Evolutionary conservation across 92 coral and sea anemone genomes (phyloP), one percentile per base, ranked within the genome.

Genomic region (Siderastrea radians): DNA sequence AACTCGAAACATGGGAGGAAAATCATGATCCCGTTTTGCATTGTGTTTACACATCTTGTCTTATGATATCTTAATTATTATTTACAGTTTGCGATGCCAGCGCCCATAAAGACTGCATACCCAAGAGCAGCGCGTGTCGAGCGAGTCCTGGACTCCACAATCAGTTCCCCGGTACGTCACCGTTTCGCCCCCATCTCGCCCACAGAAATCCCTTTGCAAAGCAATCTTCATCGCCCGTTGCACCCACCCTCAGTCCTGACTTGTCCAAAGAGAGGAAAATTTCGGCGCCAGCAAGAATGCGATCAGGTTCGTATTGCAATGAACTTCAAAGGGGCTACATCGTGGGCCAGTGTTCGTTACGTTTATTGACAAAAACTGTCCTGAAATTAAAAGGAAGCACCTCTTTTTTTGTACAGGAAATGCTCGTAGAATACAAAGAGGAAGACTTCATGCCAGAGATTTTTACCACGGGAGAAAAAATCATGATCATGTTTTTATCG

Each of bases 21-120:
- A 67, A 44, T 58, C 13, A 58, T 1, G 7, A 10, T 26, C 38
- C 38, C 38, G 3, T 58, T 58, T 26, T 26, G 38, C 38, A 26
- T 26, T 26, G 38, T 26, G 38, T 26, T 26, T 26, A 26, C 38
- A 26, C 38, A 26, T 26, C 38, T 26, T 26, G 0, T 26, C 0
- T 26, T 26, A 26, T 26, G 38, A 26, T 8, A 13, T 13, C 72
- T 66, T 68, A 7, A 7, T 44, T 68, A 8, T 68, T 12, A 10
- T 68, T 26, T 5, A 1, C 86, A 98, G 99, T 86, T 26, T 98
- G 99, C 76, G 95, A 91, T 68, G 86, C 93, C 38, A 84, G 91
- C n/a, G 93, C 98, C 64, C 99, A 98, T 81, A 92, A 92, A 67
- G 98, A 95, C 54, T 98, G 99, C 79, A 93, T 98, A 59, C 81